Conservation (phyloP, 2,797 vertebrate genomes). For the Sebastes itinus region DNA sequence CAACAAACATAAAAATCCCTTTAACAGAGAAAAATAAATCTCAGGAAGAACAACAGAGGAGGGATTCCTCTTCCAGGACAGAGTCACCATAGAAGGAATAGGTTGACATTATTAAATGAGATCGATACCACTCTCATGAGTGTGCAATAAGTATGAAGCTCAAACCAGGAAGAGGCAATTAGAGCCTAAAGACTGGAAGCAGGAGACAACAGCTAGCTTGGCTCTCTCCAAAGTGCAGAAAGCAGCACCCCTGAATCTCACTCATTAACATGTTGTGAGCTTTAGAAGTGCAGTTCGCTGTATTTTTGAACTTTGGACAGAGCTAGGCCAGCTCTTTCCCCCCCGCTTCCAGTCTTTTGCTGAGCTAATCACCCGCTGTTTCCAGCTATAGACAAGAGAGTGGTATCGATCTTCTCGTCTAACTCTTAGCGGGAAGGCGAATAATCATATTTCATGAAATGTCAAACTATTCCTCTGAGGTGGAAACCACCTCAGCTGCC, state of each 20-base stretch:
- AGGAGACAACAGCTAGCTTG: background rate
- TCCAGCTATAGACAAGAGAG: background rate
- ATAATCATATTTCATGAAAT: constrained; percentile 7
- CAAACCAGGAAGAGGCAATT: background rate
- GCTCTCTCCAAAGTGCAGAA: background rate
- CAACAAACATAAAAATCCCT: background rate
- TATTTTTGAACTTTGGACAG: background rate
- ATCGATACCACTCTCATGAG: background rate
- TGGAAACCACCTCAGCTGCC: background rate
- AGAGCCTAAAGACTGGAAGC: background rate
- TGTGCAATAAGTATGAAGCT: background rate
- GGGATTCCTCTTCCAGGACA: background rate
- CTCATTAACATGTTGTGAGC: background rate
- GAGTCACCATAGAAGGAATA: background rate
- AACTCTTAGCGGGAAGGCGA: background rate
- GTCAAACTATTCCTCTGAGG: background rate
- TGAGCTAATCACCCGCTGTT: background rate
- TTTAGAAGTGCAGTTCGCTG: background rate
- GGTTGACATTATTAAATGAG: background rate
- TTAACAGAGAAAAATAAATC: background rate
- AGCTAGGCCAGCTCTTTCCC: background rate
- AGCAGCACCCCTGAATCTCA: background rate
- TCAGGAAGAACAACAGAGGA: background rate
- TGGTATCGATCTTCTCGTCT: background rate
- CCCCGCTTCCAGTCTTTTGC: background rate